Evolutionary conservation across 1,140 invertebrate genomes (phyloP), one percentile per base, ranked within the genome.

Genomic region (Limonius californicus): DNA sequence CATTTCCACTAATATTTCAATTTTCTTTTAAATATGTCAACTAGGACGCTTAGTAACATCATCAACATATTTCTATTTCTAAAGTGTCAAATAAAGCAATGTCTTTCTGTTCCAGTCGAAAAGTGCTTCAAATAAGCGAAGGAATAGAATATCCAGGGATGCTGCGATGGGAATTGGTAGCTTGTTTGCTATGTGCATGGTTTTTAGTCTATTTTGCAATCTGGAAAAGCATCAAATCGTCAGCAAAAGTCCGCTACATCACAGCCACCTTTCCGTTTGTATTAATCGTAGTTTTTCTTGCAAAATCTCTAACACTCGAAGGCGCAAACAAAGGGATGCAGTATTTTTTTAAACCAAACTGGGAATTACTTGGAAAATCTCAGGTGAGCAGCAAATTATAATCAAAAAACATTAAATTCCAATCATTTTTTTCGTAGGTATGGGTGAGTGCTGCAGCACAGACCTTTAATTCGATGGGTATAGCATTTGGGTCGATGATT

Each of bases 401-500:
- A n/a, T n/a, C n/a, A n/a, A n/a, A n/a, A n/a, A n/a, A n/a, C n/a
- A 47, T 47, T 8, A 7, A 45, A 55, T 43, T 15, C 27, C 15
- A 62, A 39, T 39, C 16, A 7, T 55, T 54, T 20, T 65, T 32
- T 65, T 77, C 77, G 14, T 68, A 90, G 85, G 88, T 94, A 0
- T 95, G 94, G 92, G 88, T 94, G 11, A 93, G 93, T 76, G 94
- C 94, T 9, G 89, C 91, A 6, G 91, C 90, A 6, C 94, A 97
- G 79, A 94, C 93, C 66, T 95, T 97, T 76, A 95, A 95, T 79
- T 95, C 94, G 0, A 87, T 96, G 61, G 91, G 92, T 57, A 91
- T 95, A 27, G 91, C 91, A 0, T 93, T 94, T 70, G 94, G 94
- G 15, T 93, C 92, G 2, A 91, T 96, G 82, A 94, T 97, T 71